Percentiles rank a stretch among this genome's conserved stretches.
These are phyloP conservation scores for Megaustenia siamemsis DNA, from an alignment of 2,888 invertebrate species.

Conservation along the genomic window DNA sequence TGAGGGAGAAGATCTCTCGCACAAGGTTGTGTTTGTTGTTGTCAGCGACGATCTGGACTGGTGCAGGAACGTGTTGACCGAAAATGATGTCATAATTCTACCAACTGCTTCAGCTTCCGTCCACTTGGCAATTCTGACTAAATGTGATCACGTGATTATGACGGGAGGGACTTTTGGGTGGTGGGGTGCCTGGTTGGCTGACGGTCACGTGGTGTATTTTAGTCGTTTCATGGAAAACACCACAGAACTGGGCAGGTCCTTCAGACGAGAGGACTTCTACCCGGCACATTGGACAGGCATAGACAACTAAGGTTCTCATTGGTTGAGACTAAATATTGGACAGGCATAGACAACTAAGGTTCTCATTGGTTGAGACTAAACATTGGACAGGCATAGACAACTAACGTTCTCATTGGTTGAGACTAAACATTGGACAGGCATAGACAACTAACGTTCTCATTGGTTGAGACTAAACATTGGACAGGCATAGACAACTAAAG, in stretches of 20 bases:
- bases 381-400: no score
- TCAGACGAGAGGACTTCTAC: background rate
- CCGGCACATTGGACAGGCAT: background rate
- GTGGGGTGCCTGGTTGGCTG: slow-evolving; percentile 22
- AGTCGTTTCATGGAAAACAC: background rate
- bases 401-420: no score
- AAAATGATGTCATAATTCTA: background rate
- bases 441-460: no score
- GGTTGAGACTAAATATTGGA: no score
- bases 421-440: no score
- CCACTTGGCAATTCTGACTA: slow-evolving; percentile 29
- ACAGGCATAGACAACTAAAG: no score
- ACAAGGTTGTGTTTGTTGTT: background rate
- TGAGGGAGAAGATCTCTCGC: background rate
- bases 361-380: no score
- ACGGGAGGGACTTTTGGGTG: slow-evolving; percentile 18
- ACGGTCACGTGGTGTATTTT: slow-evolving; percentile 4
- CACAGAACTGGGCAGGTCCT: background rate
- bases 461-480: no score
- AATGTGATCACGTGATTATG: slow-evolving; percentile 38
- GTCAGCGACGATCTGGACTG: slow-evolving; percentile 21
- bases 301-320: no score
- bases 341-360: no score
- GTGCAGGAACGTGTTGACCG: background rate
- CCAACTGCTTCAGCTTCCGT: background rate